These are phyloP conservation scores for Murina feae DNA, from an alignment of 2,113 vertebrate species.

Conservation along the genomic window DNA sequence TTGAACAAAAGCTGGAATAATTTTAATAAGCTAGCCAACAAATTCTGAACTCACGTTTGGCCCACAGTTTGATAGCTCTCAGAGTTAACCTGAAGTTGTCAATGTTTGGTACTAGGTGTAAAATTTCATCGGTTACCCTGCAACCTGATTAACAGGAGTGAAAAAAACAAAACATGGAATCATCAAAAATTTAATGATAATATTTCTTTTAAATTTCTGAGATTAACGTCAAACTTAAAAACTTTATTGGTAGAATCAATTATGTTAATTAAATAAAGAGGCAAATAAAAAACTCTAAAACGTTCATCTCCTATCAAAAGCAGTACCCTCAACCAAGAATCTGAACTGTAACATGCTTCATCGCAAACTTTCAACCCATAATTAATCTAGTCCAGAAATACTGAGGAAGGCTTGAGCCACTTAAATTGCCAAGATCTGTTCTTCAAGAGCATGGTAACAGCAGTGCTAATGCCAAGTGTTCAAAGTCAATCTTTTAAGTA, in stretches of 20 bases:
- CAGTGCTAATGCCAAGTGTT: not conserved
- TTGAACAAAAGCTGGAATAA: slow-evolving; percentile 5
- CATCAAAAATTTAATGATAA: slow-evolving; percentile 9
- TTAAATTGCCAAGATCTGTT: not conserved
- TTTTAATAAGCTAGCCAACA: slow-evolving; percentile 63
- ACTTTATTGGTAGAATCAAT: not conserved
- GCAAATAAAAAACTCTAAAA: not conserved
- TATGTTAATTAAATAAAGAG: not conserved
- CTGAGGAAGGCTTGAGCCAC: not conserved
- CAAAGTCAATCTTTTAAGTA: not conserved
- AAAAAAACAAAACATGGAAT: slow-evolving; percentile 33
- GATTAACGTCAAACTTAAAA: slow-evolving; percentile 32
- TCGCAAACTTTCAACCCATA: not conserved
- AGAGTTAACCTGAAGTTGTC: slow-evolving; percentile 93
- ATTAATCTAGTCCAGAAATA: not conserved
- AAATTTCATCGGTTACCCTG: slow-evolving; percentile 94
- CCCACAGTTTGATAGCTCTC: slow-evolving; percentile 95
- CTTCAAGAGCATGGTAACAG: not conserved
- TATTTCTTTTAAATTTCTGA: slow-evolving; percentile 24
- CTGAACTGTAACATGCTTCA: not conserved
- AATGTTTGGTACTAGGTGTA: slow-evolving; percentile 92
- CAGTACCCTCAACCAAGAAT: not conserved
- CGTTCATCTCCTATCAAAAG: not conserved
- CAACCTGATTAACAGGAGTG: slow-evolving; percentile 85
- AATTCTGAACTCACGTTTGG: slow-evolving; percentile 89